Evolutionary conservation across 2,113 vertebrate species (phyloP), one percentile per base, ranked within the genome.

Genomic region (Hemicordylus capensis): DNA sequence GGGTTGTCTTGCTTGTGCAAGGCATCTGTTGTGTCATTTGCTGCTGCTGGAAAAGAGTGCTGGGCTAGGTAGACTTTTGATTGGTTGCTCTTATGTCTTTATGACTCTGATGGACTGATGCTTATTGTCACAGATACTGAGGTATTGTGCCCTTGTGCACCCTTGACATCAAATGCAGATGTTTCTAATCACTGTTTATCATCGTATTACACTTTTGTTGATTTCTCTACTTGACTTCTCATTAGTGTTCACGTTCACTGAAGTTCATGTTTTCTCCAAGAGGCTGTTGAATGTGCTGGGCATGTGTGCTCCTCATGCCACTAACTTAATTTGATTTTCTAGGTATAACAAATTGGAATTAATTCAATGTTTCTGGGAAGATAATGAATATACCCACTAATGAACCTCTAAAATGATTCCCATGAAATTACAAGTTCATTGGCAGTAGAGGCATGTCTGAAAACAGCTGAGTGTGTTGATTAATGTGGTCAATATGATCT

Each of bases 241-340:
- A 42, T 88, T 74, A 74, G 14, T 0, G 15, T 84, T 90, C 34
- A n/a, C 69, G 83, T 86, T 39, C 56, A 19, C 20, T 66, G 76
- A 34, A 67, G 58, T 0, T 76, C 20, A 64, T 61, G 67, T 85
- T 90, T 84, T 51, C 81, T 67, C 39, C 73, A 76, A 39, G 89
- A 79, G 28, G 46, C 6, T 3, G 51, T 14, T 46, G 64, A 54
- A 70, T n/a, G 34, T 42, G 78, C 67, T 26, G 31, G 39, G 17
- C 0, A 0, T 81, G 87, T 85, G 56, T 54, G 73, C 8, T n/a
- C 74, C 6, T 80, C 79, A 69, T 0, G 0, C 8, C 39, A 80
- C 46, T 89, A 89, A 86, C 89, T 86, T 88, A 88, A 81, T 66
- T 44, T 70, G 63, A 26, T 63, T 94, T 95, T 93, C 89, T 28